phyloP scores from a whole-genome alignment of 2,888 invertebrate species.

The Erynnis tages region DNA sequence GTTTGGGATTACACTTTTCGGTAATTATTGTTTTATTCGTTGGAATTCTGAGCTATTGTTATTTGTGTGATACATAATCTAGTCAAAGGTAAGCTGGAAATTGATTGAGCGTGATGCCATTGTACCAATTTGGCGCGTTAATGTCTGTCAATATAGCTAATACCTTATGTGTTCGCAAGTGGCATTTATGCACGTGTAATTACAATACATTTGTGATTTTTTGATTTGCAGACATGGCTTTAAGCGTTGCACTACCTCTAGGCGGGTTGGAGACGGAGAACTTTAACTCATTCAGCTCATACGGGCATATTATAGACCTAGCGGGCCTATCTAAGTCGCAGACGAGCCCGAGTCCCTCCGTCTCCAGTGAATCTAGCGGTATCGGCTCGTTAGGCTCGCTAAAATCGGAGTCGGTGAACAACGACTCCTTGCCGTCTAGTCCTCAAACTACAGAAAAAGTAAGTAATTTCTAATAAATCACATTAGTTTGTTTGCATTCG shows the following conservation, averaged over 20 bases:
- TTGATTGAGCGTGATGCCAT: conserved; percentile 46
- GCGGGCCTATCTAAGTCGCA: conserved; percentile 74
- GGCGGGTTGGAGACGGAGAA: conserved; percentile 79
- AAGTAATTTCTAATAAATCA: conserved; percentile 45
- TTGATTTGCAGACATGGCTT: conserved; percentile 80
- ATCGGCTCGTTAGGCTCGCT: conserved; percentile 81
- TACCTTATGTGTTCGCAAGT: conserved; percentile 40
- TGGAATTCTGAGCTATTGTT: conserved; percentile 43
- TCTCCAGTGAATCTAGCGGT: conserved; percentile 83
- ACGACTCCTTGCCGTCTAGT: conserved; percentile 75
- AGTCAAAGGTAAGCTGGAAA: conserved; percentile 46
- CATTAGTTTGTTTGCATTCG: conserved; percentile 73
- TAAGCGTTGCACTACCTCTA: conserved; percentile 82
- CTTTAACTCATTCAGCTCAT: conserved; percentile 74
- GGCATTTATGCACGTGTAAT: conserved; percentile 73
- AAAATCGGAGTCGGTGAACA: conserved; percentile 74
- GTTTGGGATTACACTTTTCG: conserved; percentile 73
- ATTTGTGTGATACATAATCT: conserved; percentile 40
- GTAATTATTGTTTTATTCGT: conserved; percentile 70
- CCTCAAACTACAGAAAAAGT: conserved; percentile 80
- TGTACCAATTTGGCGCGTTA: conserved; percentile 72
- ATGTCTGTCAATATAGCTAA: conserved; percentile 73
- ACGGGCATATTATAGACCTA: conserved; percentile 76
- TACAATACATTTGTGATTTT: conserved; percentile 59
- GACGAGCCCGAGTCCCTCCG: conserved; percentile 79